Conservation (phyloP, 2,888 invertebrate species). For the Helleia helle region DNA sequence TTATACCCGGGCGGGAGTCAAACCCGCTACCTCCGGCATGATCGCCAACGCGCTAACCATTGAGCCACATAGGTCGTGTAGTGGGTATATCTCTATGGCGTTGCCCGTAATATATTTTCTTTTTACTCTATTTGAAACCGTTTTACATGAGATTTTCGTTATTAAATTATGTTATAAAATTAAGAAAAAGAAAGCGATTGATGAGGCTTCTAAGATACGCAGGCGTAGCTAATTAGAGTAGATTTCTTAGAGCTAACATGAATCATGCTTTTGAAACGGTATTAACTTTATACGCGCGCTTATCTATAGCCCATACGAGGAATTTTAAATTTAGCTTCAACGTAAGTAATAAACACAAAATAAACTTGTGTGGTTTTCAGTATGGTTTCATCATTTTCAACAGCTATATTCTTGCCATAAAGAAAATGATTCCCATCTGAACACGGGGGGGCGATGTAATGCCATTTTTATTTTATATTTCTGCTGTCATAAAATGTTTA, state of each 20-base stretch:
- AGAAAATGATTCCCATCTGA: conserved; percentile 28
- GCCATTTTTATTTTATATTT: conserved; percentile 51
- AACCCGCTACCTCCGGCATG: no score
- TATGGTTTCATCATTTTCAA: conserved; percentile 3
- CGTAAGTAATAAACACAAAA: conserved; percentile 62
- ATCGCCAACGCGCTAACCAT: no score
- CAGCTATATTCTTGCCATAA: conserved; percentile 23
- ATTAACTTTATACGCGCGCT: no score
- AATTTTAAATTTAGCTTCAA: conserved; percentile 46
- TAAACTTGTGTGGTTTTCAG: conserved; percentile 44
- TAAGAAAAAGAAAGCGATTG: no score
- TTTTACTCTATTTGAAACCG: no score
- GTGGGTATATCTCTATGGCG: no score
- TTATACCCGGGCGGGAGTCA: no score
- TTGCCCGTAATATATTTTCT: no score
- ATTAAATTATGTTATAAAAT: no score
- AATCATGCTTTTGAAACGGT: background rate
- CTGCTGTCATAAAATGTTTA: conserved; percentile 51
- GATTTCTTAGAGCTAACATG: background rate
- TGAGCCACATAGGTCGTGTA: no score
- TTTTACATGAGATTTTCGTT: no score
- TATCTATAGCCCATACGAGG: background rate
- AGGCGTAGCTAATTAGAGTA: background rate
- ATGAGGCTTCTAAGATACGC: no score
- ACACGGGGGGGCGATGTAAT: conserved; percentile 35